These are phyloP conservation scores for Rana temporaria DNA, from an alignment of 2,113 vertebrate species.

Conservation along the genomic window DNA sequence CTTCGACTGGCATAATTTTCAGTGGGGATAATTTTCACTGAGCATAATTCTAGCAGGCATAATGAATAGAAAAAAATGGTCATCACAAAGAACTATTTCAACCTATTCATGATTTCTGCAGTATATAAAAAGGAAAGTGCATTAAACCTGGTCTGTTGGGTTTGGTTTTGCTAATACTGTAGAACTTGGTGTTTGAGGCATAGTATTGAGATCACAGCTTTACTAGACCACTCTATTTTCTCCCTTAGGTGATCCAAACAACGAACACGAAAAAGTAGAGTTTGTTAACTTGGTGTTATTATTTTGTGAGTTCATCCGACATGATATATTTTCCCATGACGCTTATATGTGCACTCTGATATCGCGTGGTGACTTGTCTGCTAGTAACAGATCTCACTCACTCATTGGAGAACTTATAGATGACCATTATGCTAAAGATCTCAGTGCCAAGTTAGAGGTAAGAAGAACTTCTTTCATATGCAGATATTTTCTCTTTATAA, in stretches of 20 bases:
- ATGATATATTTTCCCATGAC: constrained; percentile 77
- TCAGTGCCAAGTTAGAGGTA: constrained; percentile 72
- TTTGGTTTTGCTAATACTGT: too few relatives aligned
- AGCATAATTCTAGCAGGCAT: too few relatives aligned
- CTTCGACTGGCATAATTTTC: too few relatives aligned
- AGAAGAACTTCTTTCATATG: not conserved
- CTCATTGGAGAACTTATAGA: constrained; percentile 65
- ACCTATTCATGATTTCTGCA: too few relatives aligned
- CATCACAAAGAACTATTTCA: too few relatives aligned
- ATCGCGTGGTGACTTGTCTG: constrained; percentile 72
- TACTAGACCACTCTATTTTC: not conserved
- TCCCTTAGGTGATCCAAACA: constrained; percentile 71
- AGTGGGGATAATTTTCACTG: too few relatives aligned
- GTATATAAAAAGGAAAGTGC: too few relatives aligned
- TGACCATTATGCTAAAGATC: constrained; percentile 68
- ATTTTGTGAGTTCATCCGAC: constrained; percentile 78
- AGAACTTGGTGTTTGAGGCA: too few relatives aligned
- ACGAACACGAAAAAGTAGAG: constrained; percentile 75
- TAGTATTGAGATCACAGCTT: not conserved
- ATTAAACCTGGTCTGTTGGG: too few relatives aligned
- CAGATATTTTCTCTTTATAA: too few relatives aligned
- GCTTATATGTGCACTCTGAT: constrained; percentile 81
- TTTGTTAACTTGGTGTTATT: constrained; percentile 80
- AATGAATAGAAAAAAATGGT: too few relatives aligned
- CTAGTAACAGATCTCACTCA: constrained; percentile 62